Evolutionary conservation across 2,797 vertebrate species (phyloP).

Genomic region (Syngnathus rostellatus): DNA sequence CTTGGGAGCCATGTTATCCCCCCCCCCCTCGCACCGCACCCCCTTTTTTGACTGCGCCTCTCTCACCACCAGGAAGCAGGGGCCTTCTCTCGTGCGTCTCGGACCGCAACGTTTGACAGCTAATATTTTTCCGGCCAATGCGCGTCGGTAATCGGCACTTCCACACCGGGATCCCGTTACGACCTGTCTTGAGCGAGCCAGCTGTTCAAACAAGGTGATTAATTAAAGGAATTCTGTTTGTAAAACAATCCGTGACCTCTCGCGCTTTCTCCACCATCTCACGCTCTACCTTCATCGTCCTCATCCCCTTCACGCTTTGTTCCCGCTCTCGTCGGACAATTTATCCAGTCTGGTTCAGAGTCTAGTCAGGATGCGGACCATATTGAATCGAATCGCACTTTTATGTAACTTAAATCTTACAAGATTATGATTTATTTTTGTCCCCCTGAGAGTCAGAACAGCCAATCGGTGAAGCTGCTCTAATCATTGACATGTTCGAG

Average conservation of each 20-base stretch:
- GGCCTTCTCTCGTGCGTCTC: slow-evolving; percentile 61
- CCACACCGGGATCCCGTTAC: slow-evolving; percentile 72
- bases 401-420: too few species aligned
- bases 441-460: too few species aligned
- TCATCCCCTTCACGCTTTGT: slow-evolving; percentile 21
- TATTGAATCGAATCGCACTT: too few species aligned
- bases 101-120: slow-evolving; percentile 64
- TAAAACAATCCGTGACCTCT: slow-evolving; percentile 77
- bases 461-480: too few species aligned
- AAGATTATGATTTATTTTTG: too few species aligned
- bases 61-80: slow-evolving; percentile 65
- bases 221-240: slow-evolving; percentile 97
- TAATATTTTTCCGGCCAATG: slow-evolving; percentile 74
- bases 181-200: slow-evolving; percentile 75
- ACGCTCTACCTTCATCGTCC: slow-evolving; percentile 35
- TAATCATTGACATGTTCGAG: too few species aligned
- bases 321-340: slow-evolving; percentile 40
- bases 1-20: slow-evolving; percentile 44
- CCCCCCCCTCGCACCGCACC: slow-evolving; percentile 5
- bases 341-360: slow-evolving; percentile 21
- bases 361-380: slow-evolving; percentile 27
- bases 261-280: slow-evolving; percentile 31
- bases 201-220: slow-evolving; percentile 99
- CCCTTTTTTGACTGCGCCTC: slow-evolving; percentile 30
- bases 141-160: slow-evolving; percentile 70